Percentiles rank a stretch among this genome's conserved stretches.
phyloP scores from a whole-genome alignment of 2,113 vertebrate genomes.

The Zosterops japonicus region DNA sequence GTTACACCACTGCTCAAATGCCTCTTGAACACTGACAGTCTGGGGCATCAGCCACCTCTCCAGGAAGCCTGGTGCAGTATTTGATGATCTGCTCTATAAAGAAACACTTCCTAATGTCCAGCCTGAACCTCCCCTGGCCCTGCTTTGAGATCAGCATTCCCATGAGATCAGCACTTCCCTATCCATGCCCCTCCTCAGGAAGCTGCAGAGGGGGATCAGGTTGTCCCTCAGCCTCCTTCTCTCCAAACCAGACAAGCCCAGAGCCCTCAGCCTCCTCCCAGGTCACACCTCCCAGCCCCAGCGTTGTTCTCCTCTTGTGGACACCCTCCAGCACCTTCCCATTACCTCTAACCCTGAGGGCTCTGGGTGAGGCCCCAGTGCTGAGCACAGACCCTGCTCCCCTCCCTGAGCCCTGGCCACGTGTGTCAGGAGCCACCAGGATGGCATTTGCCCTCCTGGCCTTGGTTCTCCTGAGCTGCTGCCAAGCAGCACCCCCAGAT shows the following conservation, averaged over 20 bases:
- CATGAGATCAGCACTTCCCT: neutral
- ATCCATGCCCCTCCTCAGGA: neutral
- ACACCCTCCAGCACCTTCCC: neutral
- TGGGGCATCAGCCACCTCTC: neutral
- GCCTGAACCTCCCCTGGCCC: neutral
- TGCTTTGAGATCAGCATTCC: neutral
- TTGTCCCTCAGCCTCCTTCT: neutral
- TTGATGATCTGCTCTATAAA: neutral
- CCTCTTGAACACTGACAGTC: no score
- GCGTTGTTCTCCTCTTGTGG: neutral
- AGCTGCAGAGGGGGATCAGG: neutral
- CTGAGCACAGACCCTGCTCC: neutral
- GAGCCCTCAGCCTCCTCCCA: neutral
- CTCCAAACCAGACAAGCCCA: neutral
- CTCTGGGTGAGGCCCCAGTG: neutral
- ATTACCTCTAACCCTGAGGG: fast-evolving
- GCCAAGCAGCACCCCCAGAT: neutral
- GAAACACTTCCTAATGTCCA: neutral
- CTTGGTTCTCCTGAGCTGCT: neutral
- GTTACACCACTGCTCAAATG: neutral
- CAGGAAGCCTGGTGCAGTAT: neutral
- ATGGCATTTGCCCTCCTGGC: neutral
- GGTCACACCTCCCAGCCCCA: neutral
- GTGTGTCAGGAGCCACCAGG: neutral
- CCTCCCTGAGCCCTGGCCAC: fast-evolving